Base-by-base conservation (phyloP, 2,113 vertebrate genomes). In the Ceyx melanurus region DNA sequence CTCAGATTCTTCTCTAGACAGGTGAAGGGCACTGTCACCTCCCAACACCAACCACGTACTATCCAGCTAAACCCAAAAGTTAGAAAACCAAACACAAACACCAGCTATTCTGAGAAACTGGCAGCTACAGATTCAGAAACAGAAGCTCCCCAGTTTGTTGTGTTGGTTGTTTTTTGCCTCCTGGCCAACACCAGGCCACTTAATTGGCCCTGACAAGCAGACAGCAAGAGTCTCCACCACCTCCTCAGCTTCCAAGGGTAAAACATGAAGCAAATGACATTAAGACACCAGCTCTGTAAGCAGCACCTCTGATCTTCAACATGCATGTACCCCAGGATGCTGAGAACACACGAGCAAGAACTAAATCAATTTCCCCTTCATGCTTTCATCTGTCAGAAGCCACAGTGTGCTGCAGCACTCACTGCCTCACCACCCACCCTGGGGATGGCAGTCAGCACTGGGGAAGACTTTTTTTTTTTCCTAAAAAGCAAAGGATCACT, bases 251-350 rank as follows among this genome's bases (percentile, higher is more conserved):
- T 42, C 2, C 3, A 10, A 6, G 42, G 22, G 50, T 53, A 31
- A 77, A 83, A 60, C 8, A 23, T 3, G 3, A 28, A 62, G 46
- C 53, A 5, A 58, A 58, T 4, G 46, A 46, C 48, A 50, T 50
- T 51, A 26, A 51, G 50, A 51, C 28, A 6, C 62, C 15, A 45
- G 40, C 70, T 56, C 37, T 64, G 35, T 13, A 29, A 37, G 48
- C 45, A 77, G 33, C n/a, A 67, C 10, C 37, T 56, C 57, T 76
- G 48, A 48, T 53, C 26, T 46, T n/a, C 42, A 72, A 35, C 18
- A 10, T 1, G 6, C 6, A 1, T 1, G 4, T 33, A 23, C 29
- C 2, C 40, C 0, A 0, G 61, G 58, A 48, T n/a, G 42, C 22
- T 14, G 33, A 77, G 64, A 48, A n/a, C 58, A 70, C 29, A 43